Conservation (phyloP, 2,797 vertebrate genomes). For the Salarias fasciatus region DNA sequence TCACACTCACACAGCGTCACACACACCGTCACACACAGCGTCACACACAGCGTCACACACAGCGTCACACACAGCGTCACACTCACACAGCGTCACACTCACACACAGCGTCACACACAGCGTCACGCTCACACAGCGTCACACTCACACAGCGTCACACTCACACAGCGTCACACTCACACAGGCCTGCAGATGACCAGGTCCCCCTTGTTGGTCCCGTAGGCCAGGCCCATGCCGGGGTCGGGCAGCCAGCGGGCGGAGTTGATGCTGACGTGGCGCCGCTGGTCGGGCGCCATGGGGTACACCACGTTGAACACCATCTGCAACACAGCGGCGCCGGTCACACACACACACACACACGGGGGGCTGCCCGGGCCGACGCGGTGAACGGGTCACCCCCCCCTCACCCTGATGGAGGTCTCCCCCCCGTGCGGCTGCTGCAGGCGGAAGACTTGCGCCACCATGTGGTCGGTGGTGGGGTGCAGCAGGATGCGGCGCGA, state of each 20-base stretch:
- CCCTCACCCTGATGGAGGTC: constrained; percentile 95
- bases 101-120: no score
- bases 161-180: constrained; percentile 88
- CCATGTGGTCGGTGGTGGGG: constrained; percentile 99
- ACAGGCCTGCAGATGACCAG: constrained; percentile 98
- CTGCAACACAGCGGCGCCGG: constrained; percentile 66
- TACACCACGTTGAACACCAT: constrained; percentile 98
- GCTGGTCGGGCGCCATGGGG: constrained; percentile 97
- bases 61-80: no score
- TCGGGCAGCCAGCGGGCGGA: constrained; percentile 98
- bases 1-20: no score
- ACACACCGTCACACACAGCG: no score
- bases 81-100: no score
- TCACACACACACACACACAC: no score
- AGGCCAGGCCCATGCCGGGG: constrained; percentile 94
- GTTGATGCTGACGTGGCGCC: constrained; percentile 98
- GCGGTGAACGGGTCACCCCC: no score
- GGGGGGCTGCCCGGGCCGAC: no score
- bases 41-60: no score
- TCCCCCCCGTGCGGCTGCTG: constrained; percentile 98
- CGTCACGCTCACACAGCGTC: no score
- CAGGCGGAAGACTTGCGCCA: constrained; percentile 98
- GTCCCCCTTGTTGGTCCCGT: constrained; percentile 99
- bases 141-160: neutral
- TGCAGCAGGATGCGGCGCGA: constrained; percentile 96